phyloP scores from a whole-genome alignment of 2,113 vertebrate genomes.

The Naja naja region DNA sequence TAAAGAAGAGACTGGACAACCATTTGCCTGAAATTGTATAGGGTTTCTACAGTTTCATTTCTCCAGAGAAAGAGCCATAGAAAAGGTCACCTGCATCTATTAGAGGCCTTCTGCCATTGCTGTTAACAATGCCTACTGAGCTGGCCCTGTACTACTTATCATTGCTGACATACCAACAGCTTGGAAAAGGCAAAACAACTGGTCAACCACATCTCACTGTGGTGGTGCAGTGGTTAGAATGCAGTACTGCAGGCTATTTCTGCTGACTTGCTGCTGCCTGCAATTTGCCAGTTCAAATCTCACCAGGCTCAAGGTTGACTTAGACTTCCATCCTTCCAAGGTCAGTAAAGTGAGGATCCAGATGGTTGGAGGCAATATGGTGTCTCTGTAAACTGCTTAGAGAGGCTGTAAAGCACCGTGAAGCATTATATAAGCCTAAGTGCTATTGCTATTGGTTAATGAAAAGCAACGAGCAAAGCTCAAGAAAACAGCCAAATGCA shows the following conservation, averaged over 20 bases:
- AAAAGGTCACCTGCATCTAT: not conserved
- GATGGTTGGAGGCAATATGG: too few species aligned
- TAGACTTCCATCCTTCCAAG: too few species aligned
- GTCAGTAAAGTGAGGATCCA: too few species aligned
- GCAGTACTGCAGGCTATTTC: too few species aligned
- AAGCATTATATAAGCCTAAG: too few species aligned
- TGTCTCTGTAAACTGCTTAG: too few species aligned
- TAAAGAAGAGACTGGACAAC: not conserved
- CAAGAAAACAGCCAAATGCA: not conserved
- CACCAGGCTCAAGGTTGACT: too few species aligned
- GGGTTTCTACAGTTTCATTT: too few species aligned
- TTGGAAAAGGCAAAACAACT: not conserved
- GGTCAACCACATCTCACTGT: not conserved
- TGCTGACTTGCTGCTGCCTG: too few species aligned
- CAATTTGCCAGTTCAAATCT: too few species aligned
- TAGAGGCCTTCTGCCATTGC: not conserved
- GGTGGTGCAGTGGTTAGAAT: too few species aligned
- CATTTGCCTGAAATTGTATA: not conserved
- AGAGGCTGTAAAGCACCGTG: too few species aligned
- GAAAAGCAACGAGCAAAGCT: not conserved
- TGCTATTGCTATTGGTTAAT: not conserved
- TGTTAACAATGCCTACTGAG: not conserved
- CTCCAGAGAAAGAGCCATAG: not conserved
- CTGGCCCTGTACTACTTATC: not conserved
- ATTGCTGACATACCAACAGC: not conserved